These are phyloP conservation scores for Metridium senile DNA, from an alignment of 92 coral and sea anemone species.

Conservation along the genomic window DNA sequence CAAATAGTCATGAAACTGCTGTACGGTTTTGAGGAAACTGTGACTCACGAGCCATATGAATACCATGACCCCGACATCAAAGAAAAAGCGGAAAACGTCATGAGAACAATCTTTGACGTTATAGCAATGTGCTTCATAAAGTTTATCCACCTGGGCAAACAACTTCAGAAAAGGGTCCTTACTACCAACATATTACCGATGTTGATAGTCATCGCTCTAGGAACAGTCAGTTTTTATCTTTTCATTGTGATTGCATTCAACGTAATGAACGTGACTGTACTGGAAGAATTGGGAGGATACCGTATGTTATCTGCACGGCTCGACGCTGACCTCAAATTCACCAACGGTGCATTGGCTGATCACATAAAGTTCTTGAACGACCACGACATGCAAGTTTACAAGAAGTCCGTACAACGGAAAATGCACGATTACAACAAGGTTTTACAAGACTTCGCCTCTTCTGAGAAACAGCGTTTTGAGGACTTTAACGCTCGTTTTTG, in stretches of 20 bases:
- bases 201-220: constrained; percentile 35
- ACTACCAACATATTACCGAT: constrained; percentile 72
- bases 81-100: constrained; percentile 26
- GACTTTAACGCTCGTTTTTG: constrained; percentile 54
- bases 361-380: constrained; percentile 70
- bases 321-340: constrained; percentile 61
- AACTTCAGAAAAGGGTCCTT: constrained; percentile 56
- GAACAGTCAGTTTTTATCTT: constrained; percentile 49
- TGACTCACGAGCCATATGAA: constrained; percentile 63
- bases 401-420: constrained; percentile 40
- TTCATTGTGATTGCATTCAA: constrained; percentile 52
- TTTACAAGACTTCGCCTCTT: constrained; percentile 56
- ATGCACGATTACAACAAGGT: constrained; percentile 42
- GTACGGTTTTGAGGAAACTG: constrained; percentile 65
- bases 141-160: constrained; percentile 53
- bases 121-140: constrained; percentile 35
- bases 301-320: constrained; percentile 60
- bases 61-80: constrained; percentile 41
- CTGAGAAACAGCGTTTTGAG: constrained; percentile 49
- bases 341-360: constrained; percentile 67
- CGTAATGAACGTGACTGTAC: constrained; percentile 70
- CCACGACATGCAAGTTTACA: constrained; percentile 67
- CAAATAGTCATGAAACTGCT: constrained; percentile 59
- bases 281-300: constrained; percentile 78
- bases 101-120: constrained; percentile 44